Percentiles rank a stretch among this genome's conserved stretches.
These are phyloP conservation scores for Cyrtorhinus lividipennis DNA, from an alignment of 1,140 invertebrate genomes.

Conservation along the genomic window DNA sequence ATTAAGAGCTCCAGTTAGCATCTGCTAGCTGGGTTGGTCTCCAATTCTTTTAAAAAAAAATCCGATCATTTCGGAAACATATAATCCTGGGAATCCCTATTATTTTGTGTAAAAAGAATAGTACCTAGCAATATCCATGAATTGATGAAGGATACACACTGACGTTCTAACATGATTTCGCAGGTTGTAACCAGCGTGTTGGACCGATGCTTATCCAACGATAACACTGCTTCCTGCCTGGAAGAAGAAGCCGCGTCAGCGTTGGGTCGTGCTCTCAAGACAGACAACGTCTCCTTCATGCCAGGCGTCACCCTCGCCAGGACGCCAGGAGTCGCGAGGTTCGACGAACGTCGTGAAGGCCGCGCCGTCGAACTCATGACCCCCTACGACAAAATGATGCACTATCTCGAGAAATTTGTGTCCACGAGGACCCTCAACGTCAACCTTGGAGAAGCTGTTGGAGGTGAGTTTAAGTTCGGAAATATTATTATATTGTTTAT, in stretches of 20 bases:
- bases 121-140: too few relatives aligned
- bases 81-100: too few relatives aligned
- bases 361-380: neutral
- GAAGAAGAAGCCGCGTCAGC: neutral
- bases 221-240: constrained; percentile 1
- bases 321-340: neutral
- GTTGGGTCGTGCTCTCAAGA: neutral
- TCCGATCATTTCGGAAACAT: too few relatives aligned
- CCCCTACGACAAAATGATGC: constrained; percentile 7
- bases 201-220: constrained; percentile 9
- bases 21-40: too few relatives aligned
- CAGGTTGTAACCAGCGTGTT: neutral
- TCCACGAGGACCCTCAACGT: neutral
- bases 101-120: too few relatives aligned
- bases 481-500: neutral
- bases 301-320: neutral
- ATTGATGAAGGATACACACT: too few relatives aligned
- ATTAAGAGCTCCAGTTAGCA: too few relatives aligned
- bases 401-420: constrained; percentile 1
- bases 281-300: neutral
- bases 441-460: neutral
- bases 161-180: too few relatives aligned
- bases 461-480: too few relatives aligned
- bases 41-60: too few relatives aligned
- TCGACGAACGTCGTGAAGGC: neutral